phyloP scores from a whole-genome alignment of 2,888 invertebrate species.

The Cyclophora albipunctata region DNA sequence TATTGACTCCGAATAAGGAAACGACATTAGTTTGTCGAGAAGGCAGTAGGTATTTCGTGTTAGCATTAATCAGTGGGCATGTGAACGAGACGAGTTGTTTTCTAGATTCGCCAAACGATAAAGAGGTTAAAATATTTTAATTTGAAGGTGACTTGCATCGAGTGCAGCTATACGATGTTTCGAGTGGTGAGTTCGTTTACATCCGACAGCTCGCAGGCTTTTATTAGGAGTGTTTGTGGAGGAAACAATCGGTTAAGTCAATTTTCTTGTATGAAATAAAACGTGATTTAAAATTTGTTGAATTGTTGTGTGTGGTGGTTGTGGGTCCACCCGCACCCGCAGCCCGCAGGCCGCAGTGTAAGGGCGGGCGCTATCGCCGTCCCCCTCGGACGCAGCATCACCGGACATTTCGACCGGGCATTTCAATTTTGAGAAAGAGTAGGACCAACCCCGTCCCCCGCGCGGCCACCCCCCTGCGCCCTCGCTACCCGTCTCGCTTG shows the following conservation, averaged over 20 bases:
- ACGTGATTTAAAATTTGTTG: slow-evolving; percentile 66
- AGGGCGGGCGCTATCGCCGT: slow-evolving; percentile 73
- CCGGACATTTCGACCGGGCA: slow-evolving; percentile 77
- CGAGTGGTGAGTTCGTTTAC: slow-evolving; percentile 9
- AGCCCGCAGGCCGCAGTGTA: slow-evolving; percentile 57
- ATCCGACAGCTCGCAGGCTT: not conserved
- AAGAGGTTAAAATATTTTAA: slow-evolving; percentile 25
- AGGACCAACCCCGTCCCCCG: slow-evolving; percentile 63
- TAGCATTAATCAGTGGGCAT: slow-evolving; percentile 16
- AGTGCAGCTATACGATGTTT: slow-evolving; percentile 13
- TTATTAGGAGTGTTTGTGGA: slow-evolving; percentile 2
- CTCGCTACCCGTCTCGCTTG: slow-evolving; percentile 53
- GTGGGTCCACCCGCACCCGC: slow-evolving; percentile 15
- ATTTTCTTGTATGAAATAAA: slow-evolving; percentile 37
- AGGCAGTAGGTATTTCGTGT: slow-evolving; percentile 17
- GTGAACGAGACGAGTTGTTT: slow-evolving; percentile 22
- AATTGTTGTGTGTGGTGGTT: slow-evolving; percentile 57
- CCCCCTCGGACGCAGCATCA: slow-evolving; percentile 75
- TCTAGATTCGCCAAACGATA: slow-evolving; percentile 25
- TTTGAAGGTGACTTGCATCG: slow-evolving; percentile 28
- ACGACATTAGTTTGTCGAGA: slow-evolving; percentile 31
- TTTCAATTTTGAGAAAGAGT: slow-evolving; percentile 77
- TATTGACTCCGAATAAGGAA: slow-evolving; percentile 43
- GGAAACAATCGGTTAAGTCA: slow-evolving; percentile 10
- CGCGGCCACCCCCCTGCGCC: slow-evolving; percentile 37